Conservation (phyloP, 1,140 invertebrate species). For the Cydia fagiglandana region DNA sequence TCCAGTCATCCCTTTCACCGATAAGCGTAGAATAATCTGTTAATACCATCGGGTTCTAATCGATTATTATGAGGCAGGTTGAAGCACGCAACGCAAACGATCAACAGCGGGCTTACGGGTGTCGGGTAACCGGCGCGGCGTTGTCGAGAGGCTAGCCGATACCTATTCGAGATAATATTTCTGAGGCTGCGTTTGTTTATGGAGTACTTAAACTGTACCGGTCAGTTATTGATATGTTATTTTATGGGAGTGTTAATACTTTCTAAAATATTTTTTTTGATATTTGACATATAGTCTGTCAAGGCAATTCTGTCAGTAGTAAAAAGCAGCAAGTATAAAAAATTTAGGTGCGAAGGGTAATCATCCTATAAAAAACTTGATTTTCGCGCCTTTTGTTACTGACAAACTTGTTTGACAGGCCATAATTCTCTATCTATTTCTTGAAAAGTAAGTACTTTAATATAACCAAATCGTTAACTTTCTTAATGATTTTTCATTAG, state of each 20-base stretch:
- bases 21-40: neutral
- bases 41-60: neutral
- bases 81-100: neutral
- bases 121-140: neutral
- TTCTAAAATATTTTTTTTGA: too few species aligned
- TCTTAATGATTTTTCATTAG: too few species aligned
- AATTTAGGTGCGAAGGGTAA: too few species aligned
- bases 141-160: slow-evolving; percentile 2
- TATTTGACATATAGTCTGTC: too few species aligned
- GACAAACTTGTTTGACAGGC: too few species aligned
- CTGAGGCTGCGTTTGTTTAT: slow-evolving; percentile 1
- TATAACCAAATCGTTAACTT: too few species aligned
- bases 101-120: neutral
- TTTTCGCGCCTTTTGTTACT: too few species aligned
- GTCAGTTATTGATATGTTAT: neutral
- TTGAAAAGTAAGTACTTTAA: too few species aligned
- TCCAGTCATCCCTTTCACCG: neutral
- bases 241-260: neutral
- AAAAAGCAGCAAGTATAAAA: too few species aligned
- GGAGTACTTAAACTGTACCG: neutral
- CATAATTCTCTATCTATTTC: too few species aligned
- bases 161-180: neutral
- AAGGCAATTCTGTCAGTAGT: too few species aligned
- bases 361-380: too few species aligned
- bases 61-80: neutral